Percentiles rank a stretch among this genome's conserved stretches.
Evolutionary conservation across 35 echinoderm and acorn worm species (phyloP).

Genomic region (Apostichopus californicus): DNA sequence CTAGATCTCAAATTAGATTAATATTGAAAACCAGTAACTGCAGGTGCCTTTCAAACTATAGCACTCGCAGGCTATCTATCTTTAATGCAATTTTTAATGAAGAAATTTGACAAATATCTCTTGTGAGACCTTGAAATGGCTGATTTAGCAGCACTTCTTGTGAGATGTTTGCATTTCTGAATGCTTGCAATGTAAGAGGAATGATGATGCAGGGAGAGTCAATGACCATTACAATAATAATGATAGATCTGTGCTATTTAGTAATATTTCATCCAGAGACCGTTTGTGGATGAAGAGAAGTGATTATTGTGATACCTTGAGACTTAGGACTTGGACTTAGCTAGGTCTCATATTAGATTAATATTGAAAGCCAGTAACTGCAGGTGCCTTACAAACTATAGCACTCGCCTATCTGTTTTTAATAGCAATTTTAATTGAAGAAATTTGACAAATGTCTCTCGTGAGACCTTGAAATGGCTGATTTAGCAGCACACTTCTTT

Average conservation of each 20-base stretch:
- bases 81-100: not conserved
- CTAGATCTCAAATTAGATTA: no score
- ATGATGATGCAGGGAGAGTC: no score
- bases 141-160: not conserved
- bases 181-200: not conserved
- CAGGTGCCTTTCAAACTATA: not conserved
- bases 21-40: no score
- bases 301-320: no score
- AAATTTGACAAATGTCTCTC: not conserved
- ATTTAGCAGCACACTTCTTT: not conserved
- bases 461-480: not conserved
- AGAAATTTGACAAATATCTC: constrained; percentile 9
- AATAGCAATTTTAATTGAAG: not conserved
- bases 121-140: not conserved
- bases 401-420: not conserved
- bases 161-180: not conserved
- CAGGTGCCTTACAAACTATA: not conserved
- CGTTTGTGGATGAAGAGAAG: no score
- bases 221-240: no score
- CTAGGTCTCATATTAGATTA: no score
- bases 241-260: no score
- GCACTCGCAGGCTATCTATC: not conserved
- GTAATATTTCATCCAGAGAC: no score
- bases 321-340: no score
- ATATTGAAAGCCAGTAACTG: no score